Evolutionary conservation across 1,140 invertebrate genomes (phyloP), one percentile per base, ranked within the genome.

Genomic region (Dendrolimus punctatus): DNA sequence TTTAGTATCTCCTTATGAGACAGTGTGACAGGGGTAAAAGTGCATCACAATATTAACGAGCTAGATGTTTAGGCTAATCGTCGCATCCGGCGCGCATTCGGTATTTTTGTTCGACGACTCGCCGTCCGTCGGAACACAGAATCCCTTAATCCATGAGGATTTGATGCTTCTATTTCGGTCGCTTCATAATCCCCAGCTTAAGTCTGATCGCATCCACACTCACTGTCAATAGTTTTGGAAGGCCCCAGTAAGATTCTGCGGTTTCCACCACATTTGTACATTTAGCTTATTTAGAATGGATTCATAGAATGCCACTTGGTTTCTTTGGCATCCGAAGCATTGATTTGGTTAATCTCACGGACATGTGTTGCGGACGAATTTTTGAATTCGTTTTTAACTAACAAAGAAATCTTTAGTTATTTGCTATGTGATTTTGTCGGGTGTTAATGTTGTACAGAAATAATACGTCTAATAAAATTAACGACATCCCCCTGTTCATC

Each of bases 211-310:
- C 80, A 83, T 82, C 83, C 82, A 85, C 80, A 82, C 76, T 77
- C 78, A 80, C 79, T 84, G 83, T 86, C 83, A 86, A 86, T 86
- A 86, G 83, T 84, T 86, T 81, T 61, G 72, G 77, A 81, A 78
- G 76, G 71, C 73, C 74, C 76, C 73, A 66, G 72, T 71, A 75
- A 78, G 76, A 83, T 84, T 78, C 79, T 84, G 82, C 73, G 82
- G 82, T 83, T 55, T 66, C 57, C 54, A 66, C 64, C 72, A 66
- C 58, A 60, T 68, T 65, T 70, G 67, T 76, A 78, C 71, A 76
- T 82, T 85, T 77, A 73, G 71, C 65, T 67, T 66, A 60, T 72
- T 62, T 68, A 57, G 68, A 62, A 81, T 23, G 23, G 23, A 23
- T 83, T 66, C 71, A 68, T 73, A 42, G 74, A 71, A 80, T 82